phyloP scores from a whole-genome alignment of 1,140 invertebrate species.

The Hydropsyche tenuis region DNA sequence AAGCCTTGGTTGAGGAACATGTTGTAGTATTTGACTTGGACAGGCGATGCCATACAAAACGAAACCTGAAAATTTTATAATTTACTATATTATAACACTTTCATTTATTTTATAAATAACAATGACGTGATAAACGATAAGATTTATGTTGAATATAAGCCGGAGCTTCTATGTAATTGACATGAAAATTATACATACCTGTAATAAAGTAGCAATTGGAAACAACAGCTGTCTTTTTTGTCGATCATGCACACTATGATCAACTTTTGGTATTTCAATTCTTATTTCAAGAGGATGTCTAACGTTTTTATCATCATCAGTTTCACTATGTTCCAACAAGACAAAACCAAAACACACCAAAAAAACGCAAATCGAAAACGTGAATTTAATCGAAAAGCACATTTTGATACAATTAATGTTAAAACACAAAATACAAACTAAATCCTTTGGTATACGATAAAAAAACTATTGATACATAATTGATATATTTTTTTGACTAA shows the following conservation, averaged over 20 bases:
- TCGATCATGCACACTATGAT: conserved; percentile 14
- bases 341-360: neutral
- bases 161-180: too few species aligned
- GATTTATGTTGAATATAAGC: too few species aligned
- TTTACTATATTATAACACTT: neutral
- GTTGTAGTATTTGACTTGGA: conserved; percentile 52
- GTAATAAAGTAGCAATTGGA: conserved; percentile 56
- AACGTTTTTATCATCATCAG: neutral
- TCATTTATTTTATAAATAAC: neutral
- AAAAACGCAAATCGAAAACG: neutral
- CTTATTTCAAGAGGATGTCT: neutral
- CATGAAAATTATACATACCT: conserved; percentile 53
- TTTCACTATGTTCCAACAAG: neutral
- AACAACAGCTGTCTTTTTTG: conserved; percentile 56
- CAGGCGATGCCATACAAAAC: conserved; percentile 55
- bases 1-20: conserved; percentile 55
- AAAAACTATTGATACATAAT: too few species aligned
- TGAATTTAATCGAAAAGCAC: too few species aligned
- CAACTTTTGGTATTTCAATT: neutral
- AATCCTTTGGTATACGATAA: too few species aligned
- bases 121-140: too few species aligned
- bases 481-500: too few species aligned
- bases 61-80: conserved; percentile 54
- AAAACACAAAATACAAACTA: too few species aligned
- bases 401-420: too few species aligned